Evolutionary conservation across 2,113 vertebrate genomes (phyloP), one percentile per base, ranked within the genome.

Genomic region (Progne subis): DNA sequence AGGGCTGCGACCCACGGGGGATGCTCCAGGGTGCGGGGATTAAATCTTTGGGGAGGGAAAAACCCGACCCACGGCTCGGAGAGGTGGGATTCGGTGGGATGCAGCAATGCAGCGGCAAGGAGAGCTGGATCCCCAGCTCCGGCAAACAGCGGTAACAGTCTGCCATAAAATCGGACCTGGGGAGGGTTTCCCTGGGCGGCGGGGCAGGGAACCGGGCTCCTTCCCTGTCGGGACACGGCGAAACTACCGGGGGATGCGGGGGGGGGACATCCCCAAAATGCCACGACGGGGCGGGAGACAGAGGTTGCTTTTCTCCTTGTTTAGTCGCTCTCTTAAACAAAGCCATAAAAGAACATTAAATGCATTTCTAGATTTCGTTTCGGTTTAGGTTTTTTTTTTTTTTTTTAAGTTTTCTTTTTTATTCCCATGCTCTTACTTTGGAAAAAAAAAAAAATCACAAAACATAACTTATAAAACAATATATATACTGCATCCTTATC

Each of bases 381-480:
- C 77, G 0, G 21, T 49, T 94, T 43, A 63, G 17, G 0, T 47
- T n/a, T n/a, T 65, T n/a, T 56, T 63, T 76, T 47, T 56, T 65
- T 24, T 43, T 56, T 65, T 24, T 43, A 17, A 47, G 31, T 32
- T 86, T 57, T 75, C 47, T 61, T 53, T 95, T 89, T 97, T 97
- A 95, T 97, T 98, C 94, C 96, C 97, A 96, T 96, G 94, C 95
- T 97, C 87, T 97, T 96, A 96, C 92, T 94, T 97, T 96, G 82
- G 74, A 88, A 94, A 95, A 91, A 95, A 91, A 95, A 91, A 84
- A 89, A 96, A 94, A 85, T 95, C 95, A 97, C 97, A 96, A 95
- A 97, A 96, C 96, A 97, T 97, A 97, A 97, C 75, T 97, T 98
- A 97, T 97, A 97, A 97, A 98, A 96, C 97, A 98, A 97, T 97